A percentile compares a stretch with the other conserved stretches of the same genome.
These are phyloP conservation scores for Agonopterix subpropinquella DNA, from an alignment of 2,888 invertebrate species.

Conservation along the genomic window DNA sequence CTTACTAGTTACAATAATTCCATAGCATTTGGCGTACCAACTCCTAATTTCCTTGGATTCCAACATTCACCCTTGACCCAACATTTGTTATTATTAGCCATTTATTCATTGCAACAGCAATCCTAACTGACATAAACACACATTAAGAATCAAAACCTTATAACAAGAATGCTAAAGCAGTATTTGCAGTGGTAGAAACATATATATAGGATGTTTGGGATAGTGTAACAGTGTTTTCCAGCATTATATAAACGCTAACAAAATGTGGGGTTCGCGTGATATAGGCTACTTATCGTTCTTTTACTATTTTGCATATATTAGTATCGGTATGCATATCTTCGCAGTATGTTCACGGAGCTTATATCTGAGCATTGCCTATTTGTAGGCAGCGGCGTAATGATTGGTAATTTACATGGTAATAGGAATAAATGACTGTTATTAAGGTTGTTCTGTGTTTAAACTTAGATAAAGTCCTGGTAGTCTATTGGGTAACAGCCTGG, in stretches of 20 bases:
- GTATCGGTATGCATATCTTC: conserved; percentile 38
- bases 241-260: conserved; percentile 65
- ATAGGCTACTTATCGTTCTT: conserved; percentile 56
- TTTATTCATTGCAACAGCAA: conserved; percentile 9
- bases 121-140: too few species aligned
- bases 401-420: too few species aligned
- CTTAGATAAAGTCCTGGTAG: too few species aligned
- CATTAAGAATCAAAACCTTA: conserved; percentile 18
- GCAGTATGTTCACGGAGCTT: too few species aligned
- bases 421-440: too few species aligned
- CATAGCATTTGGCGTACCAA: conserved; percentile 17
- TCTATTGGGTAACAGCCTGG: too few species aligned
- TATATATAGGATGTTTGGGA: conserved; percentile 24
- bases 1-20: conserved; percentile 2
- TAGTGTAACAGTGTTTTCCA: conserved; percentile 18
- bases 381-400: too few species aligned
- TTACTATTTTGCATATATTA: conserved; percentile 71
- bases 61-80: conserved; percentile 61
- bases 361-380: too few species aligned
- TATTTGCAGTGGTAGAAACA: conserved; percentile 11
- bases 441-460: too few species aligned
- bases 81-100: conserved; percentile 58
- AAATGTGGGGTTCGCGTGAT: conserved; percentile 70
- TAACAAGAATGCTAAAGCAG: conserved; percentile 10
- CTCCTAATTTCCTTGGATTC: conserved; percentile 45